These are phyloP conservation scores for Trissolcus brochymenae DNA, from an alignment of 2,888 invertebrate genomes.

Conservation along the genomic window DNA sequence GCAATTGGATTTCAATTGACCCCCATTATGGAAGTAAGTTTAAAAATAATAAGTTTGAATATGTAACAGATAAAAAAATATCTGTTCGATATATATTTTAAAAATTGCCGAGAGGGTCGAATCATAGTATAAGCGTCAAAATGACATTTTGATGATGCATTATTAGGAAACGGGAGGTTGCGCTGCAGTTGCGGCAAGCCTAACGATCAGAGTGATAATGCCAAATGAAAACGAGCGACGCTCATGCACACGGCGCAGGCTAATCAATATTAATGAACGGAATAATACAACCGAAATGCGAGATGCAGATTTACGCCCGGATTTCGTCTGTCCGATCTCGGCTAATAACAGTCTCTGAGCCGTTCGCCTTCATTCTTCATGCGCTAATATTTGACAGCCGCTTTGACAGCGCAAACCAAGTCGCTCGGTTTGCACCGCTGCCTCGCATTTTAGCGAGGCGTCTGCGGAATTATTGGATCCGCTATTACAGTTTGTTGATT, in stretches of 20 bases:
- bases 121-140: constrained; percentile 6
- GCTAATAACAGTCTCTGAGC: constrained; percentile 33
- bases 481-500: too few relatives aligned
- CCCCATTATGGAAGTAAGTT: too few relatives aligned
- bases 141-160: constrained; percentile 58
- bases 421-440: too few relatives aligned
- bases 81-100: too few relatives aligned
- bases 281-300: constrained; percentile 48
- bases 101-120: too few relatives aligned
- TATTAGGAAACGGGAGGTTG: constrained; percentile 15
- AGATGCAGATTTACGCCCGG: constrained; percentile 31
- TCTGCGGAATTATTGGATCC: too few relatives aligned
- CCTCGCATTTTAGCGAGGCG: too few relatives aligned
- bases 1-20: too few relatives aligned
- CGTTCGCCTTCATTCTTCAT: constrained; percentile 26
- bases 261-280: constrained; percentile 56
- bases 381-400: constrained; percentile 35
- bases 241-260: constrained; percentile 32
- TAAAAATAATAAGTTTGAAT: too few relatives aligned
- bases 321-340: constrained; percentile 22
- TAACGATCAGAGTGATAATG: constrained; percentile 37
- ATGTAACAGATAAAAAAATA: too few relatives aligned
- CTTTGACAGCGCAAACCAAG: too few relatives aligned
- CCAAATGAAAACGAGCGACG: constrained; percentile 54
- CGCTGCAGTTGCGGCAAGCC: background rate